Percentiles rank a stretch among this genome's conserved stretches.
phyloP scores from a whole-genome alignment of 2,888 invertebrate genomes.

The Amphimallon solstitiale region DNA sequence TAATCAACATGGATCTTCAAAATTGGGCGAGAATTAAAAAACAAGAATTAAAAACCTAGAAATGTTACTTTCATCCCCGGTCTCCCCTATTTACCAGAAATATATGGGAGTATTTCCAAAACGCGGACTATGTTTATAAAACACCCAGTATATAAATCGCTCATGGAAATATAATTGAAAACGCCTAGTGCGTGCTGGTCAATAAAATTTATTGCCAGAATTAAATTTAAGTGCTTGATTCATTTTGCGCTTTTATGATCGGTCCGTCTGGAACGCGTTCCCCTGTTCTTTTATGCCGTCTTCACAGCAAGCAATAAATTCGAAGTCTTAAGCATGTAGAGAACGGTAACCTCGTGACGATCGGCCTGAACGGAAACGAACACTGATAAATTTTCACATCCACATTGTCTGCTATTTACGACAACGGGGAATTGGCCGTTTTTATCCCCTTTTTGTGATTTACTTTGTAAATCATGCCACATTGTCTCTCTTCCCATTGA shows the following conservation, averaged over 20 bases:
- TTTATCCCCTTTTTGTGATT: slow-evolving; percentile 15
- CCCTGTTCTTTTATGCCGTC: slow-evolving; percentile 27
- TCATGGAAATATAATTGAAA: slow-evolving; percentile 28
- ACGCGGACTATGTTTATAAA: too few relatives aligned
- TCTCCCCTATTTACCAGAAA: too few relatives aligned
- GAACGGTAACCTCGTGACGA: slow-evolving; percentile 22
- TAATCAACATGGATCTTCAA: too few relatives aligned
- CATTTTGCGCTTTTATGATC: slow-evolving; percentile 42
- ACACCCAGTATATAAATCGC: neutral
- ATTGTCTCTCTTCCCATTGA: neutral
- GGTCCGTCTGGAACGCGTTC: slow-evolving; percentile 32
- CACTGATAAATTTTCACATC: slow-evolving; percentile 31
- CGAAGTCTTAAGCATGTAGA: slow-evolving; percentile 19
- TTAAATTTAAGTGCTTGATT: slow-evolving; percentile 49
- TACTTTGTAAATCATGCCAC: slow-evolving; percentile 28
- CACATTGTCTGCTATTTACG: slow-evolving; percentile 32
- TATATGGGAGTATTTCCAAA: too few relatives aligned
- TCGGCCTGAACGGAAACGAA: slow-evolving; percentile 19
- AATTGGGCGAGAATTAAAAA: too few relatives aligned
- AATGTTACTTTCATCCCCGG: too few relatives aligned
- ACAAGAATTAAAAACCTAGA: too few relatives aligned
- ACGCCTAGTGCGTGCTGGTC: slow-evolving; percentile 31
- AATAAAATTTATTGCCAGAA: slow-evolving; percentile 48
- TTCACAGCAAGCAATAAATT: slow-evolving; percentile 23
- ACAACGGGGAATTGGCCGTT: slow-evolving; percentile 2